Evolutionary conservation across 2,113 vertebrate species (phyloP).

Genomic region (Camarhynchus parvulus): DNA sequence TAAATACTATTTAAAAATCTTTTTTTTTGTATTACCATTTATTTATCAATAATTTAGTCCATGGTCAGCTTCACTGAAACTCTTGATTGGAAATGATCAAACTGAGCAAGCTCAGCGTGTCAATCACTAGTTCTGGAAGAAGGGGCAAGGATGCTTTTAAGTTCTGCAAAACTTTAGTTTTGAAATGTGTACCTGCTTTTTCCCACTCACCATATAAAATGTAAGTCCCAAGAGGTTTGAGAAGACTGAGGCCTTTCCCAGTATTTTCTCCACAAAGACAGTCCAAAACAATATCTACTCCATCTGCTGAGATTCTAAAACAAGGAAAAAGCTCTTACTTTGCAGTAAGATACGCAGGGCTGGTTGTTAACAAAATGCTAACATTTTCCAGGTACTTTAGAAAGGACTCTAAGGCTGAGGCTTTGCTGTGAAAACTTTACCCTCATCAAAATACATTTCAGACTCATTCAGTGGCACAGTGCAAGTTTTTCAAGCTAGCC

Average conservation of each 20-base stretch:
- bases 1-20: too few relatives aligned
- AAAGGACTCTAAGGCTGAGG: neutral
- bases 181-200: neutral
- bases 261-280: constrained; percentile 97
- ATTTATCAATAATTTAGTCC: neutral
- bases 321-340: neutral
- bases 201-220: constrained; percentile 91
- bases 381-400: neutral
- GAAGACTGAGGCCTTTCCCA: constrained; percentile 92
- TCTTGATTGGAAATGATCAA: neutral
- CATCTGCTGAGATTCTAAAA: constrained; percentile 91
- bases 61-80: neutral
- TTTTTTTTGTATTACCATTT: neutral
- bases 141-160: neutral
- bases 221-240: constrained; percentile 95
- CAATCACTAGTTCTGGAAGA: neutral
- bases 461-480: neutral
- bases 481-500: neutral
- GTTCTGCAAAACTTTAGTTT: neutral
- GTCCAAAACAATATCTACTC: constrained; percentile 96
- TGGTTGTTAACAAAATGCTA: neutral
- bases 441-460: neutral
- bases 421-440: neutral
- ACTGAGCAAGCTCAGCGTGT: neutral
- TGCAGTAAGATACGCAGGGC: neutral